Conservation (phyloP, 2,113 vertebrate species). For the Brachyhypopomus gauderio region DNA sequence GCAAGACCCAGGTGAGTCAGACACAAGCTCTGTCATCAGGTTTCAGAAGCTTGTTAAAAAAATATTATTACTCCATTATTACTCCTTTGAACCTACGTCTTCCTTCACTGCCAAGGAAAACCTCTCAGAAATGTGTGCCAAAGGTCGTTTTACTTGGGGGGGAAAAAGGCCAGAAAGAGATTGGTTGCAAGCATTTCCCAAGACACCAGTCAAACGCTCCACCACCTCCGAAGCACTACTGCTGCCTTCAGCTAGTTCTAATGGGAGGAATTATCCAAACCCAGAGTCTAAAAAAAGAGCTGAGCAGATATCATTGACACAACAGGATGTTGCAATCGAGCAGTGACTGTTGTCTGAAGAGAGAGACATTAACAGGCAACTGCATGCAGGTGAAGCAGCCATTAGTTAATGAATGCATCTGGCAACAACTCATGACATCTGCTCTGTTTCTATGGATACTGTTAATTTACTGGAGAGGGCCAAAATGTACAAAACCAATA, state of each 20-base stretch:
- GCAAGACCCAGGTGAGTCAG: no score
- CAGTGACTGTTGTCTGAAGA: background rate
- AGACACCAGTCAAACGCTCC: no score
- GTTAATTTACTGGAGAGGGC: constrained; percentile 31
- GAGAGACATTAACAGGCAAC: constrained; percentile 3
- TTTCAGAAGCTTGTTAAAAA: no score
- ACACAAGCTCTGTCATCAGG: background rate
- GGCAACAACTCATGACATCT: constrained; percentile 24
- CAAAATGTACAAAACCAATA: constrained; percentile 46
- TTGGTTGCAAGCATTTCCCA: background rate
- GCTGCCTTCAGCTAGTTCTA: background rate
- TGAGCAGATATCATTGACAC: background rate
- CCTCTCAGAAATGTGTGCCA: no score
- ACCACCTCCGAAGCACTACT: no score
- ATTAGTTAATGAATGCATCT: constrained; percentile 36
- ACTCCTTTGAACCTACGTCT: background rate
- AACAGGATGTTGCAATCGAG: constrained; percentile 9
- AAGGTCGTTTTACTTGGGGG: no score
- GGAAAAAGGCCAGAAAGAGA: background rate
- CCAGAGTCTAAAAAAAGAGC: background rate
- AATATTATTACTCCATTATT: background rate
- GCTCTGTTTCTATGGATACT: constrained; percentile 60
- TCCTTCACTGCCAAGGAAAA: background rate
- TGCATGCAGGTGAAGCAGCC: constrained; percentile 19
- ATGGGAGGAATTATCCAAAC: background rate